Percentiles rank a stretch among this genome's conserved stretches.
phyloP scores from a whole-genome alignment of 2,888 invertebrate genomes.

The Sabatieria punctata region DNA sequence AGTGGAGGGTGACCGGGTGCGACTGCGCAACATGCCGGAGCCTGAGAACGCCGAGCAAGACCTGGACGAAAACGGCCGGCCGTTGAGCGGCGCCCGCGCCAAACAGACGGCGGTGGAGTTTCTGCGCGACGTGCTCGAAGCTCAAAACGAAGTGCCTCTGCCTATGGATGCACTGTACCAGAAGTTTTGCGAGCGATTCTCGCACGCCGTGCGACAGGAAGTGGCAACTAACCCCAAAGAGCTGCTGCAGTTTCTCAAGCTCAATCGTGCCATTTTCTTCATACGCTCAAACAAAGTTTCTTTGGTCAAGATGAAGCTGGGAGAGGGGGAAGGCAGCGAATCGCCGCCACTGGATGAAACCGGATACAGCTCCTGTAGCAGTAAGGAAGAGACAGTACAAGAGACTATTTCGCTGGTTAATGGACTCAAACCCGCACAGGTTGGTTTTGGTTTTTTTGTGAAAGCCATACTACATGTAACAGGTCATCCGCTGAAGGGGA shows the following conservation, averaged over 20 bases:
- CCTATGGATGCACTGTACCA: slow-evolving; percentile 27
- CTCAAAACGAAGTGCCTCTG: slow-evolving; percentile 25
- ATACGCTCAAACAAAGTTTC: slow-evolving; percentile 71
- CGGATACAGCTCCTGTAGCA: no score
- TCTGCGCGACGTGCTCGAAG: slow-evolving; percentile 24
- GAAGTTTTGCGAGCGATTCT: slow-evolving; percentile 36
- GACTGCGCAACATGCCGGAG: slow-evolving; percentile 28
- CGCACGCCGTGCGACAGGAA: slow-evolving; percentile 33
- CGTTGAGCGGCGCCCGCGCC: slow-evolving; percentile 25
- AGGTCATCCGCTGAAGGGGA: no score
- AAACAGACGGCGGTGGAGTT: slow-evolving; percentile 30
- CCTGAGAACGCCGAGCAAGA: slow-evolving; percentile 54
- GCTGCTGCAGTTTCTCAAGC: slow-evolving; percentile 67
- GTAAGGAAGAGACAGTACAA: no score
- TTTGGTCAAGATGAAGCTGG: slow-evolving; percentile 17
- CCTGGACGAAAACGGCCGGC: slow-evolving; percentile 44
- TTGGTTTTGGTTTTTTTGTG: no score
- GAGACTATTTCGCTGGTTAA: no score
- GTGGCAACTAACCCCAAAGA: slow-evolving; percentile 80
- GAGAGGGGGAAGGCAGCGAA: slow-evolving; percentile 24
- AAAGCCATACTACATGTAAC: no score
- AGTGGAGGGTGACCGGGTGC: slow-evolving; percentile 39
- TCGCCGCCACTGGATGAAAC: slow-evolving; percentile 25
- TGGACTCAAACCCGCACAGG: slow-evolving; percentile 24
- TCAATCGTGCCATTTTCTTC: slow-evolving; percentile 83